Conservation (phyloP, 2,888 invertebrate genomes). For the Hydriomena furcata region DNA sequence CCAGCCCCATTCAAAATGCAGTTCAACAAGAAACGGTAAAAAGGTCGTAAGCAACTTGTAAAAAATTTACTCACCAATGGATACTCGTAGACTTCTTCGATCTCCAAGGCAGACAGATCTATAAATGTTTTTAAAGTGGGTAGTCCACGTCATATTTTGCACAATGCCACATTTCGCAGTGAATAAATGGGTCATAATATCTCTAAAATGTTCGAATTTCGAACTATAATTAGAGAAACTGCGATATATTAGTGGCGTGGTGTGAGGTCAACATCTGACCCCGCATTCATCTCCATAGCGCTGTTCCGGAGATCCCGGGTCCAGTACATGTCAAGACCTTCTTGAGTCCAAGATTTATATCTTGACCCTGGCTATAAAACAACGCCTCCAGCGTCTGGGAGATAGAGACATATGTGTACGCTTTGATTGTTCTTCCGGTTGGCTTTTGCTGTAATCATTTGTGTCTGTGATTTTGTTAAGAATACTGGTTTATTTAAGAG, state of each 20-base stretch:
- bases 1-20: no score
- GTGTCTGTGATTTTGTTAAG: no score
- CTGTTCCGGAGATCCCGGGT: constrained; percentile 63
- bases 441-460: constrained; percentile 23
- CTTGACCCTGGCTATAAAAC: constrained; percentile 66
- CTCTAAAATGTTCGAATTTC: neutral
- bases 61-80: no score
- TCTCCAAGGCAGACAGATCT: no score
- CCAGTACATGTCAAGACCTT: constrained; percentile 51
- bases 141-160: no score
- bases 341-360: constrained; percentile 69
- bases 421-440: constrained; percentile 34
- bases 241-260: constrained; percentile 41
- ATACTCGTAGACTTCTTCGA: no score
- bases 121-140: no score
- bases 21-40: no score
- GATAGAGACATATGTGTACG: constrained; percentile 37
- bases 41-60: no score
- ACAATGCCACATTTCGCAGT: no score
- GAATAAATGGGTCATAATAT: no score
- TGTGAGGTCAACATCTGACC: constrained; percentile 45
- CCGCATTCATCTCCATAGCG: constrained; percentile 55
- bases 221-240: constrained; percentile 21
- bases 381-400: constrained; percentile 53
- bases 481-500: no score